phyloP scores from a whole-genome alignment of 2,888 invertebrate species.

The Habrosyne pyritoides region DNA sequence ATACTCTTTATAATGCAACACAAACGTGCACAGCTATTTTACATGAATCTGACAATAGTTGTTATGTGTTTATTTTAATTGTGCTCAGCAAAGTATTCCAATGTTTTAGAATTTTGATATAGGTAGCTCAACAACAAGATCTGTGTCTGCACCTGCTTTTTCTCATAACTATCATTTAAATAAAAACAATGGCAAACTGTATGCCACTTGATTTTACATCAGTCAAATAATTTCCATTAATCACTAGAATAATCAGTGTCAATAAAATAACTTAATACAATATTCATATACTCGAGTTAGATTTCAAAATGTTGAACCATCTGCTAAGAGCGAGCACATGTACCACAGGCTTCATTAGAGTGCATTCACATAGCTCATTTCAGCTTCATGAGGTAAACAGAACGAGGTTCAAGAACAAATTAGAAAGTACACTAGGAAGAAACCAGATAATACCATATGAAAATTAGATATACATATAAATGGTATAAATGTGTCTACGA shows the following conservation, averaged over 20 bases:
- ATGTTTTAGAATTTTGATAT: background rate
- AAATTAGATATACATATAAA: background rate
- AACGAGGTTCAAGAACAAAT: background rate
- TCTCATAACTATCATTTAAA: background rate
- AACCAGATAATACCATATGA: background rate
- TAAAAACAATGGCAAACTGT: background rate
- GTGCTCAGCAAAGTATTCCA: background rate
- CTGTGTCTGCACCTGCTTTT: background rate
- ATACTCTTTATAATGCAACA: constrained; percentile 56
- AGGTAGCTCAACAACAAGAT: too few species aligned
- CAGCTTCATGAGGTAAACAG: background rate
- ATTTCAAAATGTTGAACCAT: background rate
- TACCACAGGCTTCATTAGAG: background rate
- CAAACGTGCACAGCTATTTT: constrained; percentile 71
- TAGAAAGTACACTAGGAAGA: background rate
- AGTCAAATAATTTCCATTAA: background rate
- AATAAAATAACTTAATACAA: background rate
- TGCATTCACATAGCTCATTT: background rate
- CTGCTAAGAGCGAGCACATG: background rate
- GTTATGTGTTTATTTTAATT: background rate
- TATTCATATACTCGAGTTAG: background rate
- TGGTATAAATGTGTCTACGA: background rate
- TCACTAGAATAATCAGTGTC: background rate
- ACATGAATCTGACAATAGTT: constrained; percentile 54
- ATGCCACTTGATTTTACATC: background rate